These are phyloP conservation scores for Crenichthys baileyi DNA, from an alignment of 2,797 vertebrate genomes.

Conservation along the genomic window DNA sequence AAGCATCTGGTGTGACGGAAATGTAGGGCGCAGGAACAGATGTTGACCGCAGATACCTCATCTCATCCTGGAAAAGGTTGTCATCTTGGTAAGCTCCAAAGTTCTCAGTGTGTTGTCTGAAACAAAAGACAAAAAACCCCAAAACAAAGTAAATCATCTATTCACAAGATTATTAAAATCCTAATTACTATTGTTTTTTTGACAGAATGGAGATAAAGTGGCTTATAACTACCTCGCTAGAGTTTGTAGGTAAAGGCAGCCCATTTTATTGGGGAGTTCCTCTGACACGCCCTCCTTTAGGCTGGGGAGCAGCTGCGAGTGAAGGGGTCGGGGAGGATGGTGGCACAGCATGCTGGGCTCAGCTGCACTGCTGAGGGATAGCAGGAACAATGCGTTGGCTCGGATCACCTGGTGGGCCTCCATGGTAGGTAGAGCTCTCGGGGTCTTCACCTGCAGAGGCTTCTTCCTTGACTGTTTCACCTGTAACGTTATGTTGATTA, in stretches of 20 bases:
- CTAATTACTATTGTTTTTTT: neutral
- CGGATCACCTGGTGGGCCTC: constrained; percentile 99
- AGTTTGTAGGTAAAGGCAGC: constrained; percentile 97
- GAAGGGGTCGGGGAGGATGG: constrained; percentile 91
- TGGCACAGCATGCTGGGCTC: constrained; percentile 96
- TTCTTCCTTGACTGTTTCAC: constrained; percentile 98
- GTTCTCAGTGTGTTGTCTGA: constrained; percentile 97
- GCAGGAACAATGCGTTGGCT: constrained; percentile 94
- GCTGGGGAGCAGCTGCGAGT: constrained; percentile 93
- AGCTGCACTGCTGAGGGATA: constrained; percentile 96
- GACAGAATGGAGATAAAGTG: neutral
- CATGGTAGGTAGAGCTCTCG: constrained; percentile 96
- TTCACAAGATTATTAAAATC: neutral
- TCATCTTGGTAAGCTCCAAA: constrained; percentile 96
- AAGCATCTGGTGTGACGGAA: constrained; percentile 97
- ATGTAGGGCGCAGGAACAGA: constrained; percentile 98
- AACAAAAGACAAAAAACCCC: neutral
- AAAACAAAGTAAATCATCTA: constrained; percentile 1
- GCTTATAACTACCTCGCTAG: constrained; percentile 87
- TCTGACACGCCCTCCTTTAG: constrained; percentile 97
- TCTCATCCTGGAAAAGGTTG: constrained; percentile 98
- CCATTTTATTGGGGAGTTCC: constrained; percentile 95
- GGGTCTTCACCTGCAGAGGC: constrained; percentile 96
- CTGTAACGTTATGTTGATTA: constrained; percentile 66
- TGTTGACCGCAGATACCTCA: constrained; percentile 96